These are phyloP conservation scores for Meloidogyne floridensis DNA, from an alignment of 1,140 invertebrate genomes.

Conservation along the genomic window DNA sequence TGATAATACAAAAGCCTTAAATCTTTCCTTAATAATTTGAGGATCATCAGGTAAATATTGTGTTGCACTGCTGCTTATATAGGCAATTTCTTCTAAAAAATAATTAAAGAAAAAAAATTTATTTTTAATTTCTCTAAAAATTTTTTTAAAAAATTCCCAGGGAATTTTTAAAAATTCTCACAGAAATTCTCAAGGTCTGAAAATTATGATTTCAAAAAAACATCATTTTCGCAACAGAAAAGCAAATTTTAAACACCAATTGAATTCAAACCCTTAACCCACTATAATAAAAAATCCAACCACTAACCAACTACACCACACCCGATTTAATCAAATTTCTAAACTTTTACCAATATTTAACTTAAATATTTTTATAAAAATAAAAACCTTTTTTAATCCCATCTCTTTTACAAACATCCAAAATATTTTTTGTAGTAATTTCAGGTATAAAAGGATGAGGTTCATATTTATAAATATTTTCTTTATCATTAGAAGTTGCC, in stretches of 20 bases:
- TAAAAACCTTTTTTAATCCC: not conserved
- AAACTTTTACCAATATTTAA: too few relatives aligned
- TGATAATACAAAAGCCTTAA: not conserved
- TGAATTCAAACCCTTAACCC: too few relatives aligned
- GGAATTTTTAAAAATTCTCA: too few relatives aligned
- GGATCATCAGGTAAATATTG: not conserved
- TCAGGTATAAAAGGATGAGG: not conserved
- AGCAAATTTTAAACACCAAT: too few relatives aligned
- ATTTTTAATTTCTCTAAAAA: not conserved
- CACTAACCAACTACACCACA: too few relatives aligned
- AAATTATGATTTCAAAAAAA: too few relatives aligned
- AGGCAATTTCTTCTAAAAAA: not conserved
- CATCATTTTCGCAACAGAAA: too few relatives aligned
- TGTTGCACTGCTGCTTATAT: not conserved
- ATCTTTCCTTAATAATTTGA: not conserved
- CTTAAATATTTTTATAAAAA: too few relatives aligned
- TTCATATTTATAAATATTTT: not conserved
- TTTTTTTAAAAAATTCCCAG: too few relatives aligned
- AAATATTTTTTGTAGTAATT: slow-evolving; percentile 1
- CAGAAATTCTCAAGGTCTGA: too few relatives aligned
- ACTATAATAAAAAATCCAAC: too few relatives aligned
- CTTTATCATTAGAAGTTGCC: not conserved
- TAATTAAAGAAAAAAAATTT: not conserved
- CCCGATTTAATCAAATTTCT: too few relatives aligned
- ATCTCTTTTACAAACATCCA: not conserved